Percentiles rank a stretch among this genome's conserved stretches.
Evolutionary conservation across 2,888 invertebrate genomes (phyloP).

Genomic region (Xylota segnis): DNA sequence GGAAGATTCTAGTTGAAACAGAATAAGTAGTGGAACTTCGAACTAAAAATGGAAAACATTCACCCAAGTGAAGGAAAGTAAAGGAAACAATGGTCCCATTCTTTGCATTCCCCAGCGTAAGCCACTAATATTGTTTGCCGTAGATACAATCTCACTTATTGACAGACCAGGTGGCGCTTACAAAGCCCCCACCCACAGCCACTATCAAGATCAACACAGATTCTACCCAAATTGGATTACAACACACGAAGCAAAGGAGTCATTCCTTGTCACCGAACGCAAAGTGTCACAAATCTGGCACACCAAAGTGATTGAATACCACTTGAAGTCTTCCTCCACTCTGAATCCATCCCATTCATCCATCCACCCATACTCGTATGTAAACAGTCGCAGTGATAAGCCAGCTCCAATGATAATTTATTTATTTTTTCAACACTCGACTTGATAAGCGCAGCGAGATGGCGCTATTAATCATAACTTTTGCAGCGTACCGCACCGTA

Average conservation of each 20-base stretch:
- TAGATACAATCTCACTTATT: constrained; percentile 35
- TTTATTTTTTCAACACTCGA: constrained; percentile 68
- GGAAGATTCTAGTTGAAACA: too few species aligned
- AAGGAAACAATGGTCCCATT: constrained; percentile 1
- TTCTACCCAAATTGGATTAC: constrained; percentile 30
- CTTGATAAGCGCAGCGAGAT: constrained; percentile 69
- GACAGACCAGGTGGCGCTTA: constrained; percentile 72
- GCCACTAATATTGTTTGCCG: not conserved
- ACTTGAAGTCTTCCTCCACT: constrained; percentile 50
- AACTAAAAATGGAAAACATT: not conserved
- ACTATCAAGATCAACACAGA: constrained; percentile 27
- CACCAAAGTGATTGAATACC: constrained; percentile 67
- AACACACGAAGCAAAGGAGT: not conserved
- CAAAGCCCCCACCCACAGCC: constrained; percentile 33
- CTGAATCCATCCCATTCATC: constrained; percentile 52
- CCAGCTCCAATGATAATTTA: constrained; percentile 65
- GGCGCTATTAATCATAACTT: constrained; percentile 74
- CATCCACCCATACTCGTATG: not conserved
- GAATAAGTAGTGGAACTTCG: too few species aligned
- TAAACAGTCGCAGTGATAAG: constrained; percentile 59
- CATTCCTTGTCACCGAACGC: constrained; percentile 14
- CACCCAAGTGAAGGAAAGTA: not conserved
- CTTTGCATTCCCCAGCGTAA: not conserved
- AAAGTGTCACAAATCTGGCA: constrained; percentile 68
- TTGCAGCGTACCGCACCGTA: constrained; percentile 2